Evolutionary conservation across 2,797 vertebrate species (phyloP).

Genomic region (Telmatherina bonti): DNA sequence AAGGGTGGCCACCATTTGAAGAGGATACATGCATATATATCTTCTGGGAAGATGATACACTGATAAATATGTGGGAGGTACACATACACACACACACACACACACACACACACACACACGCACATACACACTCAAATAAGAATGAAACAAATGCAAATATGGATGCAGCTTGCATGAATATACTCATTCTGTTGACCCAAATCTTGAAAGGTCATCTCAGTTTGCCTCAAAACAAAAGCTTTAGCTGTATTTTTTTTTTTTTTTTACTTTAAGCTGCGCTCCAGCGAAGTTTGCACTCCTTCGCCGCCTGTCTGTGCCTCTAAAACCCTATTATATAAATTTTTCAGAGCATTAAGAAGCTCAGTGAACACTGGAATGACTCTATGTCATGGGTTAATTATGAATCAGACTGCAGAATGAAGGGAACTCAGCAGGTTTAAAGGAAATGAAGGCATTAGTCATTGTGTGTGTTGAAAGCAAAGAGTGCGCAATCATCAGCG

Average conservation of each 20-base stretch:
- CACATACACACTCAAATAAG: conserved; percentile 2
- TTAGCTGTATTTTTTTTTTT: conserved; percentile 18
- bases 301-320: background rate
- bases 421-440: conserved; percentile 17
- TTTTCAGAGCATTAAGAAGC: background rate
- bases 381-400: conserved; percentile 33
- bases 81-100: background rate
- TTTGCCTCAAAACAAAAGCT: conserved; percentile 6
- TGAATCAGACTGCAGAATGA: conserved; percentile 39
- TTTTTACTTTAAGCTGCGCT: background rate
- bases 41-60: conserved; percentile 43
- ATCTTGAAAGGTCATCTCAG: conserved; percentile 18
- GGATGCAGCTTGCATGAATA: background rate
- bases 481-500: background rate
- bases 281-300: background rate
- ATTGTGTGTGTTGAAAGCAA: background rate
- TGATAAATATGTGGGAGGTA: conserved; percentile 52
- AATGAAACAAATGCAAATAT: background rate
- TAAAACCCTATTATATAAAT: conserved; percentile 1
- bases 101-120: background rate
- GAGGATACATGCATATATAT: conserved; percentile 20
- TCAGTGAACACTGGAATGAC: conserved; percentile 8
- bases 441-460: conserved; percentile 35
- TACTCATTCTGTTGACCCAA: conserved; percentile 28
- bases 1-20: conserved; percentile 48